Conservation (phyloP, 2,113 vertebrate species). For the Antigone vipio region DNA sequence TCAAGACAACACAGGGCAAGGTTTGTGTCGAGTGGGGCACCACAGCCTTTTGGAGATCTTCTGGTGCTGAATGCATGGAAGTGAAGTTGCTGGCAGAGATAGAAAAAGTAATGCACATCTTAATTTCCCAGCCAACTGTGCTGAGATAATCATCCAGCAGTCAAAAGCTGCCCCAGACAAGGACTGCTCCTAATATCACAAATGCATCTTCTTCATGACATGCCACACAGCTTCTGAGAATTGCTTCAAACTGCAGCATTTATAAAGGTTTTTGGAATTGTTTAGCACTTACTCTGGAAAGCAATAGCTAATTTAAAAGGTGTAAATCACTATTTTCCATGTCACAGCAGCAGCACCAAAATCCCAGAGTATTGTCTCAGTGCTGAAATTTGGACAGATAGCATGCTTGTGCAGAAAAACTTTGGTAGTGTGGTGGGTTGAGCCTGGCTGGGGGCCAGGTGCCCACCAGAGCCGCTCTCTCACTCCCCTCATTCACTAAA, state of each 20-base stretch:
- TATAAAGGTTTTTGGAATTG: not conserved
- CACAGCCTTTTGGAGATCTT: not conserved
- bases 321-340: not conserved
- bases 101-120: not conserved
- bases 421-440: fast-evolving
- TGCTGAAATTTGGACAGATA: not conserved
- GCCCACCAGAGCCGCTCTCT: too few species aligned
- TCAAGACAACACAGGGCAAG: not conserved
- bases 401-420: not conserved
- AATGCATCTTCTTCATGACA: fast-evolving
- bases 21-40: fast-evolving
- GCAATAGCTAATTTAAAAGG: not conserved
- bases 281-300: not conserved
- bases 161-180: not conserved
- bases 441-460: too few species aligned
- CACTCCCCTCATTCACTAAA: too few species aligned
- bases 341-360: not conserved
- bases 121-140: not conserved
- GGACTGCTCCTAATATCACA: not conserved
- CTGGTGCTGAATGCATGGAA: too few species aligned
- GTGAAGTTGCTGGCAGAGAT: not conserved
- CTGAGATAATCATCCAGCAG: not conserved
- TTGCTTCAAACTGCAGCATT: not conserved
- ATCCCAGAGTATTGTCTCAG: not conserved
- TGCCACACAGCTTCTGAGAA: fast-evolving